Evolutionary conservation across 2,888 invertebrate species (phyloP), one percentile per base, ranked within the genome.

Genomic region (Timandra comae): DNA sequence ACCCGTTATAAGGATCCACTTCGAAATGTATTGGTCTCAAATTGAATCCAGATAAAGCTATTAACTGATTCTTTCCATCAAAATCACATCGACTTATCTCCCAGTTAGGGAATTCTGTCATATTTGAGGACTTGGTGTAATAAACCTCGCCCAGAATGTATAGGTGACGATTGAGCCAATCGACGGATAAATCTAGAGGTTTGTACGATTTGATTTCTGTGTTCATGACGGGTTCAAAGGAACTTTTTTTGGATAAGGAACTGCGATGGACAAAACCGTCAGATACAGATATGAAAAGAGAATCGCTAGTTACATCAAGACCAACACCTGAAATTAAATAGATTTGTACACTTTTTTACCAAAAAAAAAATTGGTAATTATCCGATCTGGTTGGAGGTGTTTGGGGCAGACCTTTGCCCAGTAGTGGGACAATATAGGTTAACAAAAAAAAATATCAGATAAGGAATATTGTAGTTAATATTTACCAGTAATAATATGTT

Each of bases 1-100:
- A 93, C 89, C 97, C 98, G 69, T 97, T 97, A 57, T 94, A 91
- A 19, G 98, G 95, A 82, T 98, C 98, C 0, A 96, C 93, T 79
- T 95, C 93, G 49, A 98, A 89, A 56, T 95, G 93, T 34, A 89
- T 88, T 0, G 96, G 93, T 49, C 90, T 88, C 3, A 88, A 87
- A 30, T 87, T 86, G 34, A 96, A 87, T 8, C 91, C 92, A 7
- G 91, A 90, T 37, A 92, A 79, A 0, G 94, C 91, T 0, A 92
- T 89, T 5, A 90, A 88, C 41, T 92, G 81, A 33, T 90, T 88
- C 46, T 87, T 88, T 0, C 95, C 94, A 56, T 92, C 90, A 22
- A 95, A 87, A 58, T 91, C 90, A 58, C 93, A 94, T 29, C 93
- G 86, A 32, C 91, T 88, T 38, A 97, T 92, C 68, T 93, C 90